Evolutionary conservation across 37 sponge, comb jelly and placozoan species (phyloP), one percentile per base, ranked within the genome.

Genomic region (Theonella swinhoei): DNA sequence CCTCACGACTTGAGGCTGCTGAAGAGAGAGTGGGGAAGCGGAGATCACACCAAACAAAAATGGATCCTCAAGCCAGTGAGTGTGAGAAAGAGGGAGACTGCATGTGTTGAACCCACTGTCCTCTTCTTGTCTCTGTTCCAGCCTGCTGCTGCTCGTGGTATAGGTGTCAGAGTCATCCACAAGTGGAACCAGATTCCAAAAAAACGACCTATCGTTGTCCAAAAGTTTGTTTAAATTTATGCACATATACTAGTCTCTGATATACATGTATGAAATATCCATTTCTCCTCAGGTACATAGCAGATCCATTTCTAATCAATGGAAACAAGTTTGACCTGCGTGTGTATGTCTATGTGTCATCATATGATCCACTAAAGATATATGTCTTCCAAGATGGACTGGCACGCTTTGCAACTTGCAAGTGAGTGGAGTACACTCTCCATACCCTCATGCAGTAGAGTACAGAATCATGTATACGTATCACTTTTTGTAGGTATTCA

Each of bases 141-240:
- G 97, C 97, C 95, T 77, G 98, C 98, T 29, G 81, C 96, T 26
- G 98, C 98, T n/a, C 64, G 96, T 43, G 98, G 98, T 58, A 98
- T 96, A 67, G 98, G 98, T 4, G 86, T 98, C 29, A 74, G 83
- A 66, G 83, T 98, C 33, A 73, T 91, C 1, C 76, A 91, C 84
- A 89, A 88, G 65, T 93, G 94, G 92, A 71, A 33, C 25, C 94
- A 95, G 41, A 87, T 98, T 0, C 98, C 98, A 20, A 93, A 85
- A 69, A 95, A 88, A 37, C 82, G 72, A 31, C 72, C 88, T 32
- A 68, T 93, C 3, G 66, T 98, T 19, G 94, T 98, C 0, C 98
- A 98, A 42, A 93, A 74, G 97, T 95, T 30, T 67, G 88, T n/a
- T 5, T 47, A 7, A 7, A 47, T 35, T 38, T 37, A 5, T 42